Evolutionary conservation across 2,888 invertebrate genomes (phyloP).

Genomic region (Ornithoptera priamus): DNA sequence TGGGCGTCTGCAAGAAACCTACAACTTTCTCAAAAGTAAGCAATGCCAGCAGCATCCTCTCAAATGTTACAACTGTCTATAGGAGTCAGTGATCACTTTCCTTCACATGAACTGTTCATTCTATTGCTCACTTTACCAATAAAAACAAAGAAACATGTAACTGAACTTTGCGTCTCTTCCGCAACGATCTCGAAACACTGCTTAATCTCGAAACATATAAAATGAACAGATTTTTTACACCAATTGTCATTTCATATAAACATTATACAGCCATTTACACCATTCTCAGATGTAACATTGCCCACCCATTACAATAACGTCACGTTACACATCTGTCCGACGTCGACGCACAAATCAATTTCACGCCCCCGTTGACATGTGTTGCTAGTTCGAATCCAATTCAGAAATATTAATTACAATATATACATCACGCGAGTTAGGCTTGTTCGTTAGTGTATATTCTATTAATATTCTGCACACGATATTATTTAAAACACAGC

Average conservation of each 20-base stretch:
- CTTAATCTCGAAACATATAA: background rate
- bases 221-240: slow-evolving; percentile 5
- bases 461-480: too few species aligned
- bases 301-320: slow-evolving; percentile 36
- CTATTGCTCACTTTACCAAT: too few species aligned
- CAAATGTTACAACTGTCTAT: too few species aligned
- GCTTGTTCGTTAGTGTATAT: background rate
- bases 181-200: too few species aligned
- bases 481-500: too few species aligned
- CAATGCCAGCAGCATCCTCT: too few species aligned
- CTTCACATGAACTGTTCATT: too few species aligned
- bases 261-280: slow-evolving; percentile 30
- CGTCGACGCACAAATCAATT: slow-evolving; percentile 49
- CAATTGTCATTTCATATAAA: slow-evolving; percentile 16
- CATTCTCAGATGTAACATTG: slow-evolving; percentile 30
- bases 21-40: too few species aligned
- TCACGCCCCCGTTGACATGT: slow-evolving; percentile 43
- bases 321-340: slow-evolving; percentile 47
- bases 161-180: too few species aligned
- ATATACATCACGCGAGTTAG: background rate
- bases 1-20: too few species aligned
- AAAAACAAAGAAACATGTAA: too few species aligned
- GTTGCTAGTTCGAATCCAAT: slow-evolving; percentile 21
- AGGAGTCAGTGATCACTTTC: too few species aligned
- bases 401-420: slow-evolving; percentile 1